Percentiles rank a stretch among this genome's conserved stretches.
phyloP scores from a whole-genome alignment of 92 coral and sea anemone genomes.

The Porites rus region DNA sequence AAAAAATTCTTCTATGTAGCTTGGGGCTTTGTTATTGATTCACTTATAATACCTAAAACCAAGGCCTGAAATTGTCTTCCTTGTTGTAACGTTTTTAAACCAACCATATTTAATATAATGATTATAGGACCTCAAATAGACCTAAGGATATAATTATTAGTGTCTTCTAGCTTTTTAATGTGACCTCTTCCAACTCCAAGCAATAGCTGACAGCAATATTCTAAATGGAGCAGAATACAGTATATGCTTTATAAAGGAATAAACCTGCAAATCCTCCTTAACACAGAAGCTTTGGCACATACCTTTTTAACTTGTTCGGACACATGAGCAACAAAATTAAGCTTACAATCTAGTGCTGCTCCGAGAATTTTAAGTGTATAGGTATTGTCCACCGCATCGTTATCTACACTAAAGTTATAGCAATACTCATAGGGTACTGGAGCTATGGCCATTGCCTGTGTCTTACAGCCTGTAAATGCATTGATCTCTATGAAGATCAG shows the following conservation, averaged over 20 bases:
- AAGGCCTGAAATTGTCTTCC: background rate
- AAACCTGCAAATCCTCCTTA: background rate
- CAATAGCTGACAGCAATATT: background rate
- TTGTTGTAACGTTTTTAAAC: background rate
- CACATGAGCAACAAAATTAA: too few species aligned
- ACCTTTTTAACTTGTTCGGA: background rate
- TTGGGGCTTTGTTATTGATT: background rate
- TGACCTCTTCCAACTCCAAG: constrained; percentile 1
- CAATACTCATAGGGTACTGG: too few species aligned
- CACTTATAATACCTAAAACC: background rate
- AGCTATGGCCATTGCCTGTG: too few species aligned
- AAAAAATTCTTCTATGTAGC: too few species aligned
- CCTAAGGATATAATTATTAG: background rate
- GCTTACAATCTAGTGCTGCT: too few species aligned
- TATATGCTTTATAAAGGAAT: background rate
- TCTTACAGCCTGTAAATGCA: background rate
- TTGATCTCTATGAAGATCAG: constrained; percentile 44
- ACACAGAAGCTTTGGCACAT: background rate
- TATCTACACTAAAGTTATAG: too few species aligned
- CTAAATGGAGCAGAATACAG: background rate
- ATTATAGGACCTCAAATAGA: background rate
- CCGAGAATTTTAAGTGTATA: too few species aligned
- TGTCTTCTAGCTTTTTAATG: background rate
- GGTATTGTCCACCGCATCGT: too few species aligned
- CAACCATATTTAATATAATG: background rate